Evolutionary conservation across 2,888 invertebrate genomes (phyloP), one percentile per base, ranked within the genome.

Genomic region (Drosophila nr. medialis): DNA sequence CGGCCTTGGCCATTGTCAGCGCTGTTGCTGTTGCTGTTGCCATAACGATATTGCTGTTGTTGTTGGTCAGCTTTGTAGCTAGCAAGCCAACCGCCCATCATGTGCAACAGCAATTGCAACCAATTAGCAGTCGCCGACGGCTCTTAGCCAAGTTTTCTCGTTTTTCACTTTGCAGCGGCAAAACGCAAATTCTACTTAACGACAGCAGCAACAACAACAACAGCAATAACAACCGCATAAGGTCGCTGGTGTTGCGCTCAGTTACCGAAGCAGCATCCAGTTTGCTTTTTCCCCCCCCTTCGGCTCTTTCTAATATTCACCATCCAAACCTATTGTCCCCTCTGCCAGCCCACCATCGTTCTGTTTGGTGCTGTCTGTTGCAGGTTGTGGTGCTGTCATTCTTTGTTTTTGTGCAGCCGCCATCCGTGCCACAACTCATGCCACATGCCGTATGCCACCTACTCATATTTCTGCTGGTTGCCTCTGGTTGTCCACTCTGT

Each of bases 1-100:
- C 21, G 64, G 72, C 72, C 81, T 72, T 78, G 80, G 81, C 64
- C 80, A 78, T 75, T 81, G 81, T 81, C 78, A 70, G 67, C 67
- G 56, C 64, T 58, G 45, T 45, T 45, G 24, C 45, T 58, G 51
- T 29, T 48, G 60, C 10, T 55, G 48, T 36, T 32, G n/a, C 32
- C 32, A 32, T 32, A 32, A 32, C 11, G 32, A 32, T 32, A 1
- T 42, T 64, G 63, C 64, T 74, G 55, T 68, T 64, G 60, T 69
- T 66, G 32, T 61, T 48, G 60, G 29, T 21, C 15, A 29, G 13
- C 38, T 59, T 60, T 74, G 75, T 34, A 64, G 67, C 49, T 40
- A 36, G 58, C 36, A 24, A 29, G 45, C 58, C 29, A 24, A 24
- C 27, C 27, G n/a, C 7, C n/a, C 53, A 49, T 59, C 67, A 61